These are phyloP conservation scores for Butorides virescens DNA, from an alignment of 2,113 vertebrate genomes.

Conservation along the genomic window DNA sequence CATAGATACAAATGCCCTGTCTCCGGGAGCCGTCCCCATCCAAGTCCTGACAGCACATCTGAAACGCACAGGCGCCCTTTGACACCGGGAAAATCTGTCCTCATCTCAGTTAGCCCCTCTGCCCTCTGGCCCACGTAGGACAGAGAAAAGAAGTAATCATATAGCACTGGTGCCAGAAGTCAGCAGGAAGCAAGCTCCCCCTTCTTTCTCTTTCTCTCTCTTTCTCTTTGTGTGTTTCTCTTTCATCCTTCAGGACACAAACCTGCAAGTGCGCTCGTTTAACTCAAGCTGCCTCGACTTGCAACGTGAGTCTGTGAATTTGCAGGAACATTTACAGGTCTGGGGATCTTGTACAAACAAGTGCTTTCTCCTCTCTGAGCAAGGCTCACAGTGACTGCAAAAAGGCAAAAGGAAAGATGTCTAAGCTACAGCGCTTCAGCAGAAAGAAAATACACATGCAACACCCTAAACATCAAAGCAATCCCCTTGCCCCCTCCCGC, in stretches of 20 bases:
- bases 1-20: background rate
- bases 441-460: conserved; percentile 83
- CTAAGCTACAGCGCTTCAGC: conserved; percentile 90
- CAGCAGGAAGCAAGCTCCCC: conserved; percentile 75
- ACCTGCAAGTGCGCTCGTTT: conserved; percentile 99
- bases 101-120: conserved; percentile 1
- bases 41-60: conserved; percentile 52
- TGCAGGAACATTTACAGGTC: conserved; percentile 99
- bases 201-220: conserved; percentile 64
- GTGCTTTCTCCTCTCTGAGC: conserved; percentile 93
- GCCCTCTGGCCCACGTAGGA: conserved; percentile 1
- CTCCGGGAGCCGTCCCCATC: background rate
- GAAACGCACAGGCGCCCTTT: background rate
- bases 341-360: conserved; percentile 94
- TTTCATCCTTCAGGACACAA: conserved; percentile 83
- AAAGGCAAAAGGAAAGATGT: conserved; percentile 88
- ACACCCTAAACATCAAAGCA: conserved; percentile 74
- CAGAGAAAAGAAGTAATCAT: conserved; percentile 58
- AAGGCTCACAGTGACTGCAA: conserved; percentile 96
- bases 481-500: conserved; percentile 55
- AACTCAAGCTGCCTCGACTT: conserved; percentile 97
- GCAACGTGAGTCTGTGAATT: conserved; percentile 95
- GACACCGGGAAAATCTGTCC: conserved; percentile 1
- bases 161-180: conserved; percentile 71
- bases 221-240: conserved; percentile 58